Conservation (phyloP, 2,888 invertebrate species). For the Leucophenga montana region DNA sequence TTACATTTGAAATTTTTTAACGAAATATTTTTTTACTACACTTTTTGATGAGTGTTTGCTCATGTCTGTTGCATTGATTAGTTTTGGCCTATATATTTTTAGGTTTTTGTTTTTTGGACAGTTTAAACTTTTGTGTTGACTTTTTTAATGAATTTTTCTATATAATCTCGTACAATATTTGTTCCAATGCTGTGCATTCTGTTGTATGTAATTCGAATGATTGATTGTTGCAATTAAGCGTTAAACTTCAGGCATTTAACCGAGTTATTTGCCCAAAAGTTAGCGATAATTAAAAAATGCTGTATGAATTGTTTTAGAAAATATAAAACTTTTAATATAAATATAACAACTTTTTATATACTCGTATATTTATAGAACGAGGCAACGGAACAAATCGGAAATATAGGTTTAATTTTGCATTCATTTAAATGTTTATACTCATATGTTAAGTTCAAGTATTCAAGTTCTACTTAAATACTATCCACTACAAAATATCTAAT, state of each 20-base stretch:
- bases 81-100: constrained; percentile 46
- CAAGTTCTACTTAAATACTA: too few relatives aligned
- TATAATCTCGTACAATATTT: constrained; percentile 5
- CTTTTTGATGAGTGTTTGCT: not conserved
- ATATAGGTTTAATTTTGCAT: too few relatives aligned
- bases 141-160: constrained; percentile 38
- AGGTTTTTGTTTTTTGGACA: not conserved
- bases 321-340: too few relatives aligned
- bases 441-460: too few relatives aligned
- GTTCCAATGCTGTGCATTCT: not conserved
- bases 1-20: constrained; percentile 19
- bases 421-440: too few relatives aligned
- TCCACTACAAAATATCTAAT: too few relatives aligned
- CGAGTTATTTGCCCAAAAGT: constrained; percentile 21
- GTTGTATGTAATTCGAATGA: too few relatives aligned
- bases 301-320: too few relatives aligned
- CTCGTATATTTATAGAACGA: too few relatives aligned
- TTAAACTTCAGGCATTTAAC: constrained; percentile 59
- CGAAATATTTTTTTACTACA: constrained; percentile 19
- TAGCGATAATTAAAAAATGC: constrained; percentile 25
- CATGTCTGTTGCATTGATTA: constrained; percentile 53
- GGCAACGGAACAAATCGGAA: too few relatives aligned
- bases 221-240: constrained; percentile 58
- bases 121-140: constrained; percentile 15
- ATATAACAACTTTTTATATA: too few relatives aligned